A percentile compares a stretch with the other conserved stretches of the same genome.
phyloP scores from a whole-genome alignment of 1,140 invertebrate species.

The Triops longicaudatus region DNA sequence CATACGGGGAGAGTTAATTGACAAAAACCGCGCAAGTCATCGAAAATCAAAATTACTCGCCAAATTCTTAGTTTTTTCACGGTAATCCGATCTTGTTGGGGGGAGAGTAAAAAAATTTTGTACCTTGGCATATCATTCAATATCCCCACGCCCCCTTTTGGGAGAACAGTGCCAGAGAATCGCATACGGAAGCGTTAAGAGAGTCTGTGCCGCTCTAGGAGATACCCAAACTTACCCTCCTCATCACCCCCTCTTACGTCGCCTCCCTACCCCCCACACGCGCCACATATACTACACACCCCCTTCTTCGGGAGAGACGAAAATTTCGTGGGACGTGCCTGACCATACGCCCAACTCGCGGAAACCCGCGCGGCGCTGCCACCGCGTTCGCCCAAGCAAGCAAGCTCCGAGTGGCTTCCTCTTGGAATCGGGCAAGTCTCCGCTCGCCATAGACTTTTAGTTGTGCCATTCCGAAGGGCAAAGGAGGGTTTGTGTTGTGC shows the following conservation, averaged over 20 bases:
- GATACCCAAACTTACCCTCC: neutral
- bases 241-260: neutral
- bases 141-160: neutral
- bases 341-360: conserved; percentile 1
- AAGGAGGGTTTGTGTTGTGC: conserved; percentile 14
- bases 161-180: neutral
- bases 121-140: neutral
- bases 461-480: conserved; percentile 13
- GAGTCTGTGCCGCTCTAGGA: conserved; percentile 1
- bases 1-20: no score
- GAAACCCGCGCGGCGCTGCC: conserved; percentile 5
- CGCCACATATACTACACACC: neutral
- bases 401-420: neutral
- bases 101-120: no score
- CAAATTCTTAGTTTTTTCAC: no score
- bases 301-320: neutral
- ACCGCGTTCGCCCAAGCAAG: neutral
- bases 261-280: neutral
- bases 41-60: neutral
- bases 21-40: neutral
- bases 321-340: conserved; percentile 5
- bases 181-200: neutral
- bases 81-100: no score
- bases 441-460: conserved; percentile 9
- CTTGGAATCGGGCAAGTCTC: neutral